phyloP scores from a whole-genome alignment of 1,140 invertebrate species.

The Vanessa atalanta region DNA sequence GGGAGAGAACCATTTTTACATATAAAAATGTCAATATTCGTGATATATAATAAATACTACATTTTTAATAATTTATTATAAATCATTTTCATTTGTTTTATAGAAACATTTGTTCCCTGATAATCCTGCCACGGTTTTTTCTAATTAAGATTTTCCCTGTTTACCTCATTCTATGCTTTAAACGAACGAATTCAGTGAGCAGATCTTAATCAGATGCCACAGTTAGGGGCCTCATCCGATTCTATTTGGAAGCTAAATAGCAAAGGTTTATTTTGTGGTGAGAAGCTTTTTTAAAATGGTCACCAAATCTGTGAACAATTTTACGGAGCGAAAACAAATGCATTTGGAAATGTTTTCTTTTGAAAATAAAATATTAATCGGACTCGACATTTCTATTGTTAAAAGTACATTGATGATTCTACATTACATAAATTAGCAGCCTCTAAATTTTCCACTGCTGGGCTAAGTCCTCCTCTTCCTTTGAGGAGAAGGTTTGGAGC shows the following conservation, averaged over 20 bases:
- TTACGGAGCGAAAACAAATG: slow-evolving; percentile 18
- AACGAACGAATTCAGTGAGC: slow-evolving; percentile 69
- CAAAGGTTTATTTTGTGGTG: slow-evolving; percentile 71
- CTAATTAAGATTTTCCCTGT: slow-evolving; percentile 36
- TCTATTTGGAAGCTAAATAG: slow-evolving; percentile 70
- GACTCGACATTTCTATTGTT: too few species aligned
- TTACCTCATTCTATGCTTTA: slow-evolving; percentile 63
- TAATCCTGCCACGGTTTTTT: slow-evolving; percentile 23
- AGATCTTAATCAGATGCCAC: slow-evolving; percentile 68
- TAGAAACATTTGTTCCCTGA: not conserved
- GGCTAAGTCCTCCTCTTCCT: too few species aligned
- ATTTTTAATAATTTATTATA: too few species aligned
- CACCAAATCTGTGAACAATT: slow-evolving; percentile 36
- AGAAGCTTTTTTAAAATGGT: slow-evolving; percentile 62
- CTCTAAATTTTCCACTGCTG: too few species aligned
- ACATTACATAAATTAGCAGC: too few species aligned
- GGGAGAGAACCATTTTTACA: too few species aligned
- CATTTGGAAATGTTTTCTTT: slow-evolving; percentile 4
- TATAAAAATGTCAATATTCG: too few species aligned
- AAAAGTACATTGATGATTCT: too few species aligned
- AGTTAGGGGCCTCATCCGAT: slow-evolving; percentile 65
- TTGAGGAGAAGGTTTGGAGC: too few species aligned
- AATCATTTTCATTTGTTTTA: too few species aligned
- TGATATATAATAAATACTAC: too few species aligned
- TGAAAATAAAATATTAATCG: not conserved